Conservation (phyloP, 2,888 invertebrate species). For the Lingula anatina region DNA sequence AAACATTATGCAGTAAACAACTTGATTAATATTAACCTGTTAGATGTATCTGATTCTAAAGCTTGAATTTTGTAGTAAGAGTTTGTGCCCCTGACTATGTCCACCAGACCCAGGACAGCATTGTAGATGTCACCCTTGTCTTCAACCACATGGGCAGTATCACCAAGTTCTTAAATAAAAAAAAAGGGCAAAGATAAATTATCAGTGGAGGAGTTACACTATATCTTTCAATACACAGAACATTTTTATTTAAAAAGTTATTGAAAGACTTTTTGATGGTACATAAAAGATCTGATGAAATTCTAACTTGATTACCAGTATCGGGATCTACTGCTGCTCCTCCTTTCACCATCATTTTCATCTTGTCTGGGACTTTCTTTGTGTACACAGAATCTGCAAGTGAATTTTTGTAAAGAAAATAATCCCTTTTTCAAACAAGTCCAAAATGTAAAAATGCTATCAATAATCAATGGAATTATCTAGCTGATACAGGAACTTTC, state of each 20-base stretch:
- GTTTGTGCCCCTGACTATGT: constrained; percentile 81
- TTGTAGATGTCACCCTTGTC: constrained; percentile 62
- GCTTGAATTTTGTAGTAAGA: constrained; percentile 93
- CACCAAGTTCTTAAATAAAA: constrained; percentile 58
- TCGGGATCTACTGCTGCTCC: constrained; percentile 92
- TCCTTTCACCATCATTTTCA: constrained; percentile 70
- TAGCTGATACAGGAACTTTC: too few species aligned
- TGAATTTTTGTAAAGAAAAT: too few species aligned
- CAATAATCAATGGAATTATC: too few species aligned
- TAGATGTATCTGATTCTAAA: constrained; percentile 66
- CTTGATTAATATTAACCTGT: constrained; percentile 58
- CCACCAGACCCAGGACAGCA: constrained; percentile 77
- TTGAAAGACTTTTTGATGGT: background rate
- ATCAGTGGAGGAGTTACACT: background rate
- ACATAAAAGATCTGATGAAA: background rate
- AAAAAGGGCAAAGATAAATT: constrained; percentile 3
- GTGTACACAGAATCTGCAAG: constrained; percentile 37
- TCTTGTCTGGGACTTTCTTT: constrained; percentile 53
- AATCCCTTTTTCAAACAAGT: too few species aligned
- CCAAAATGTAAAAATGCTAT: too few species aligned
- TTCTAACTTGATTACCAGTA: constrained; percentile 57
- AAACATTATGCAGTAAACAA: background rate
- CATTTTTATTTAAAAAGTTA: background rate
- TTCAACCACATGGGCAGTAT: constrained; percentile 70
- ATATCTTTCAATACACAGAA: background rate